Percentiles rank a stretch among this genome's conserved stretches.
Evolutionary conservation across 1,140 invertebrate species (phyloP).

Genomic region (Drosophila pallidifrons): DNA sequence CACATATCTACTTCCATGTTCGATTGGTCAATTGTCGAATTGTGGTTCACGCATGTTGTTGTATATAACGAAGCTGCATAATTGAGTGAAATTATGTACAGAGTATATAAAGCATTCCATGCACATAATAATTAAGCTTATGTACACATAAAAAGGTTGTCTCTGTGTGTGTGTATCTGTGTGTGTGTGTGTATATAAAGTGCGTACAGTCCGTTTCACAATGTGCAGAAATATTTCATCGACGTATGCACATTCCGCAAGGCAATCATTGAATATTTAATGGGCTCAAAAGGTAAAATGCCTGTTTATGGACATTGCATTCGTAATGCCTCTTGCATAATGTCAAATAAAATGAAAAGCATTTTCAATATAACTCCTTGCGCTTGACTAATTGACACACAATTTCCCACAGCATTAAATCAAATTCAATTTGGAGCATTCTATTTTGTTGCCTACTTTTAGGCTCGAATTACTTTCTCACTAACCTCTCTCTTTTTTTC

Average conservation of each 20-base stretch:
- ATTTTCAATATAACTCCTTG: neutral
- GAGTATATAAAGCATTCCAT: conserved; percentile 13
- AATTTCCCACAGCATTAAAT: neutral
- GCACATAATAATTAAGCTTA: conserved; percentile 44
- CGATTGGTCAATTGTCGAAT: conserved; percentile 28
- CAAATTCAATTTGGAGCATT: neutral
- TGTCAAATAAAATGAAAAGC: neutral
- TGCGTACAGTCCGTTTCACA: conserved; percentile 48
- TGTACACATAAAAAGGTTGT: conserved; percentile 41
- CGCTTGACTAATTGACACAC: neutral
- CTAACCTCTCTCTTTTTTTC: neutral
- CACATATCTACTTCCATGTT: conserved; percentile 13
- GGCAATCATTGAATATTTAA: conserved; percentile 65
- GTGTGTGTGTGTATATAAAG: conserved; percentile 15
- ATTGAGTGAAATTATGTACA: conserved; percentile 36
- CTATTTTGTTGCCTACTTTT: conserved; percentile 12
- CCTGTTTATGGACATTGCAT: conserved; percentile 2
- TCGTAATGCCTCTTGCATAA: neutral
- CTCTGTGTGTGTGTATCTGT: conserved; percentile 5
- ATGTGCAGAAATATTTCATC: conserved; percentile 64
- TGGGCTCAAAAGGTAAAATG: conserved; percentile 7
- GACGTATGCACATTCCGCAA: conserved; percentile 36
- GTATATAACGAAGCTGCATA: conserved; percentile 5
- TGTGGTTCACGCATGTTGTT: neutral
- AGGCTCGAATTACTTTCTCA: neutral